phyloP scores from a whole-genome alignment of 1,140 invertebrate genomes.

The Scaptomyza hsui region DNA sequence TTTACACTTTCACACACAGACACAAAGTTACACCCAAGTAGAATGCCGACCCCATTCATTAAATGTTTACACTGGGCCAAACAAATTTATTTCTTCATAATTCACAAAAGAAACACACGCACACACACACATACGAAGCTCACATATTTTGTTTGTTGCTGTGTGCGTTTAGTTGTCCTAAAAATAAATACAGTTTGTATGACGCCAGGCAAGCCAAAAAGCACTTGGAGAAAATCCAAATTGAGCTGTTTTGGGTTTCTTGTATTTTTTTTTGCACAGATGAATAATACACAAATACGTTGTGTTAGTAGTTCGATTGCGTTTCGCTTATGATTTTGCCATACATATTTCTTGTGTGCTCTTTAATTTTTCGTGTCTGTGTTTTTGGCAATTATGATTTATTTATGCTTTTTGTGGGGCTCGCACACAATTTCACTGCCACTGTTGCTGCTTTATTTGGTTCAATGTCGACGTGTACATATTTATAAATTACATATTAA shows the following conservation, averaged over 20 bases:
- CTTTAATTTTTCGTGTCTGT: slow-evolving; percentile 13
- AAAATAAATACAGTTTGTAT: slow-evolving; percentile 78
- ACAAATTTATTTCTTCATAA: slow-evolving; percentile 62
- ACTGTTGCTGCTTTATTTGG: slow-evolving; percentile 18
- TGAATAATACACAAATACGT: slow-evolving; percentile 21
- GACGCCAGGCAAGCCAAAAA: slow-evolving; percentile 43
- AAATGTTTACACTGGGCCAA: slow-evolving; percentile 59
- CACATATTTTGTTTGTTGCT: slow-evolving; percentile 37
- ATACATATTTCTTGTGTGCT: slow-evolving; percentile 24
- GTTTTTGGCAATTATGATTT: slow-evolving; percentile 37
- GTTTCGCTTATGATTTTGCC: slow-evolving; percentile 52
- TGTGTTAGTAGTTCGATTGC: slow-evolving; percentile 42
- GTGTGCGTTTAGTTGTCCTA: slow-evolving; percentile 70
- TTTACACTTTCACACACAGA: no score
- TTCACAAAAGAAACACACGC: slow-evolving; percentile 38
- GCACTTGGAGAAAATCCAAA: slow-evolving; percentile 76
- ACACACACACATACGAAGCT: slow-evolving; percentile 18
- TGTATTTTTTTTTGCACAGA: slow-evolving; percentile 34
- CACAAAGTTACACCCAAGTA: slow-evolving; percentile 3
- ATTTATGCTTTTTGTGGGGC: slow-evolving; percentile 36
- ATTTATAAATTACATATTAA: slow-evolving; percentile 44
- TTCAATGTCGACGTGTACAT: slow-evolving; percentile 40
- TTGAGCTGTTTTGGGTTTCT: slow-evolving; percentile 26
- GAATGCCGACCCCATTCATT: slow-evolving; percentile 53
- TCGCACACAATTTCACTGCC: slow-evolving; percentile 29